Evolutionary conservation across 2,888 invertebrate species (phyloP), one percentile per base, ranked within the genome.

Genomic region (Argyra leucocephala): DNA sequence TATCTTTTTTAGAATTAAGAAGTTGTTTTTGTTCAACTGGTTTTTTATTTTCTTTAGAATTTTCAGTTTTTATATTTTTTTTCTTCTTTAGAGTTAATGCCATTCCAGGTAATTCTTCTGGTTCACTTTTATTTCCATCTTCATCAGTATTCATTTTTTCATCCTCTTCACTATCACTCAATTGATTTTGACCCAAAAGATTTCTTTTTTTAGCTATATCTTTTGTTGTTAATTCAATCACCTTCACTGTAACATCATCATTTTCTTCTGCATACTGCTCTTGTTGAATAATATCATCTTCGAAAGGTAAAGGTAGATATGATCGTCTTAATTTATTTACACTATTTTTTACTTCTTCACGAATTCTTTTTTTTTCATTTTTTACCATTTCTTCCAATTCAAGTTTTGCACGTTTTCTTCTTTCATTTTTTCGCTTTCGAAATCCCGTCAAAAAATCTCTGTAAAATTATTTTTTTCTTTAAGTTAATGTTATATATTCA

Each of bases 401-500:
- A 69, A 88, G 88, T 73, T 89, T 85, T 0, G 90, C 90, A 71
- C 87, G 86, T 72, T 88, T 86, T 74, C 87, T 86, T 61, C 91
- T 82, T 75, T 90, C 87, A 61, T 89, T 77, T 76, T 92, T 92
- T 69, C 92, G 82, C 80, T 91, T 91, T 61, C 85, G 89, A 75
- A 92, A 92, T 2, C 92, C 91, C 69, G 88, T 87, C 31, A 92
- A 78, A 75, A 89, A 92, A 61, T 91, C 90, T 74, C 91, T 91
- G 66, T 24, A 63, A 22, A 60, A 65, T n/a, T 62, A 64, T 63
- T 24, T 1, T 36, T 57, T 61, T 7, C 18, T 60, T 15, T 1
- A 21, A 22, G 21, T 18, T 22, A 22, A 37, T n/a, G n/a, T 9
- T n/a, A 37, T 48, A 36, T 3, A 22, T 18, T 9, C 12, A 10